Conservation (phyloP, 2,113 vertebrate genomes). For the Atractosteus spatula region DNA sequence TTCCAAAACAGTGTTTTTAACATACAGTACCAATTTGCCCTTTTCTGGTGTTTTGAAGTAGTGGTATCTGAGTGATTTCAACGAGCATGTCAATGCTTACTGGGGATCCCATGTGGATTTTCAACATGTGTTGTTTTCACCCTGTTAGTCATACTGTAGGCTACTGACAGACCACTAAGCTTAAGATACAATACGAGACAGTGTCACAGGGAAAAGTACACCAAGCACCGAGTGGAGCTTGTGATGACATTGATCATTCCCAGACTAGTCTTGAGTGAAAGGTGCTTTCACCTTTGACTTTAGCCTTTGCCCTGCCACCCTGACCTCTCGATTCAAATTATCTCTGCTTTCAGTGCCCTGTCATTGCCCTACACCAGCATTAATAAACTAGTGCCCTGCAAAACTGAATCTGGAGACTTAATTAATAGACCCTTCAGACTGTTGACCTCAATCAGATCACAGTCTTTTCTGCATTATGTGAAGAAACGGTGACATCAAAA, state of each 20-base stretch:
- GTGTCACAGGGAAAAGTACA: no score
- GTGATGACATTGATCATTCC: not conserved
- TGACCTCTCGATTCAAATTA: slow-evolving; percentile 2
- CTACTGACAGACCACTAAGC: no score
- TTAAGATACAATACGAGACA: no score
- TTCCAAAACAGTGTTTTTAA: no score
- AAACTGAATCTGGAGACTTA: not conserved
- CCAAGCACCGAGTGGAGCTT: no score
- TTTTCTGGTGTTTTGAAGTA: no score
- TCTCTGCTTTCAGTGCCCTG: not conserved
- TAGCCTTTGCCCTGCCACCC: slow-evolving; percentile 4
- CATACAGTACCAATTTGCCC: no score
- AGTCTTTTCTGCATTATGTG: not conserved
- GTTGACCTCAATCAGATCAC: not conserved
- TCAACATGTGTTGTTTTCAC: no score
- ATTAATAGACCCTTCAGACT: not conserved
- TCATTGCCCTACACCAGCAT: not conserved
- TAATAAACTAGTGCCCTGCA: not conserved
- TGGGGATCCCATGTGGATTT: no score
- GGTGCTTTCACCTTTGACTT: not conserved
- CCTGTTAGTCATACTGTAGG: no score
- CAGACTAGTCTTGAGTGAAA: not conserved
- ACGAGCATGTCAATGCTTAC: no score
- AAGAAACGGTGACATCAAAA: not conserved
- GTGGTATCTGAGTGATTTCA: no score